Conservation (phyloP, 2,797 vertebrate species). For the Amazonetta brasiliensis region DNA sequence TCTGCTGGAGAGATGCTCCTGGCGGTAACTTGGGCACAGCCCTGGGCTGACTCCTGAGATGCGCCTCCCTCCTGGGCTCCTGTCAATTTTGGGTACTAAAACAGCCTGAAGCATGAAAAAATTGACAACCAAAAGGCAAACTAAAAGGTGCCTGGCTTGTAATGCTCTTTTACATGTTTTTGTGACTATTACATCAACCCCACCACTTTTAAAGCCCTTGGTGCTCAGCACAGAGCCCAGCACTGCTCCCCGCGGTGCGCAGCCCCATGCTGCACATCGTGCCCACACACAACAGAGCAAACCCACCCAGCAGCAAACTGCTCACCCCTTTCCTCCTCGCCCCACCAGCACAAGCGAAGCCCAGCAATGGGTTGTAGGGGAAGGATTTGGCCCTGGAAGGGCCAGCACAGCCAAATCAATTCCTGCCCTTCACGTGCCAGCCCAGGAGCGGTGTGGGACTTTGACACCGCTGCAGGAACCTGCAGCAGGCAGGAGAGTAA, state of each 20-base stretch:
- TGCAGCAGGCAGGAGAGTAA: not conserved
- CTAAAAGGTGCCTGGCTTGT: not conserved
- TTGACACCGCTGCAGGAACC: not conserved
- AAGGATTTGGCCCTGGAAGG: not conserved
- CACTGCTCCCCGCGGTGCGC: not conserved
- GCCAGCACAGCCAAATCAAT: not conserved
- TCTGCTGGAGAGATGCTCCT: not conserved
- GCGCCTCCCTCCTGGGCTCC: not conserved
- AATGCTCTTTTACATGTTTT: not conserved
- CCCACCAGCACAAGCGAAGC: not conserved
- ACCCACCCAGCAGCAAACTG: not conserved
- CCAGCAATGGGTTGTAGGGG: not conserved
- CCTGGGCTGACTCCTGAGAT: not conserved
- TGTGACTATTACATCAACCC: not conserved
- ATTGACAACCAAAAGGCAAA: not conserved
- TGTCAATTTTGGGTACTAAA: too few species aligned
- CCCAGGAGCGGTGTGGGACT: accelerated
- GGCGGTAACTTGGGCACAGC: not conserved
- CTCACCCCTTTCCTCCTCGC: not conserved
- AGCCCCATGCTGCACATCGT: not conserved
- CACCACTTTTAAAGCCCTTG: not conserved
- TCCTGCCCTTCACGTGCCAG: not conserved
- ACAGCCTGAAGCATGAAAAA: not conserved
- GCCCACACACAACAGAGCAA: not conserved
- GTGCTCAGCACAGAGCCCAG: not conserved